Evolutionary conservation across 2,888 invertebrate species (phyloP), one percentile per base, ranked within the genome.

Genomic region (Lycaena phlaeas): DNA sequence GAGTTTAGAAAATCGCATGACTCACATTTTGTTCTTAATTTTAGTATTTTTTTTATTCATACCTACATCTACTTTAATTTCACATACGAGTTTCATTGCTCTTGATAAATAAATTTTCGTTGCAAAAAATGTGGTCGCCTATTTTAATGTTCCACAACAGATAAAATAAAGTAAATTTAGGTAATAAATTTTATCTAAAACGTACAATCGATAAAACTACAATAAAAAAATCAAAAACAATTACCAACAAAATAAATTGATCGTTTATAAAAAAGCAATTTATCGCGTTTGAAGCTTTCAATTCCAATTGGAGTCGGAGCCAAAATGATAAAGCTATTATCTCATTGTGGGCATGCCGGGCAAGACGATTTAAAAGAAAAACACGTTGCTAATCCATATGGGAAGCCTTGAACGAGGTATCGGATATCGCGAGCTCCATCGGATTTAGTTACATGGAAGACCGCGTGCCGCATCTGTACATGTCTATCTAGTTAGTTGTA

Each of bases 321-420:
- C 43, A 44, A 49, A 54, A 49, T 50, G 48, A 54, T 51, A 51
- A 54, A 56, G 50, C 47, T 50, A 49, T 50, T 51, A 53, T 54
- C 47, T 52, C 48, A 49, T 49, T 49, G 49, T 47, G 38, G 41
- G 42, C 43, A 39, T 22, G 29, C 18, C 49, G 43, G 54, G 49
- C 61, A 64, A 61, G 56, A 60, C 57, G 58, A 62, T 71, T 71
- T 57, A 59, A 68, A 63, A 61, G 53, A 60, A 61, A 66, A 76
- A 67, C 63, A 60, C 62, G 53, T 54, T 62, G 66, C 62, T 73
- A 74, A 74, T 77, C 68, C 70, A 69, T 64, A 75, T 71, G 68
- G 67, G 71, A 72, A 77, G 68, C 82, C 82, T 82, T 81, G 79
- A 71, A 64, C 60, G 49, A 46, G 53, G 70, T 69, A 58, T 84